Conservation (phyloP, 2,888 invertebrate genomes). For the Drosophila cognata region DNA sequence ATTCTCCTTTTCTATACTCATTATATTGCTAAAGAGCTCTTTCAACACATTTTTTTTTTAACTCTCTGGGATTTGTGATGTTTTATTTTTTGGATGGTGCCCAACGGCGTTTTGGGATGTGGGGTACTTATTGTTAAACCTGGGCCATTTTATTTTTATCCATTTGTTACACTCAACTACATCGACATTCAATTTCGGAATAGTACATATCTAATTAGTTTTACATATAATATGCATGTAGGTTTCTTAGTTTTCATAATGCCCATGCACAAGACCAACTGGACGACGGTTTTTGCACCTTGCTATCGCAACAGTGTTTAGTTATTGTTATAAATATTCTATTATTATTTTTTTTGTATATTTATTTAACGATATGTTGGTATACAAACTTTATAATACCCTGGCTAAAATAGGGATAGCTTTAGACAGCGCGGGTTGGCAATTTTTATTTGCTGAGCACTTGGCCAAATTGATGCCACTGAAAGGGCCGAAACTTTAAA, state of each 20-base stretch:
- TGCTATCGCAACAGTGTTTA: slow-evolving; percentile 29
- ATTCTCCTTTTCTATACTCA: slow-evolving; percentile 2
- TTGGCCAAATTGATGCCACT: slow-evolving; percentile 49
- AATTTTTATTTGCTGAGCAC: slow-evolving; percentile 48
- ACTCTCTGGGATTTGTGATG: slow-evolving; percentile 33
- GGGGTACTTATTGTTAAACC: slow-evolving; percentile 16
- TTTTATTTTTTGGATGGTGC: not conserved
- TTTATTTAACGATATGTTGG: slow-evolving; percentile 81
- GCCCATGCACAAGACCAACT: slow-evolving; percentile 42
- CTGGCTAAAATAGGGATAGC: slow-evolving; percentile 65
- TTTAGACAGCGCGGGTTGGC: slow-evolving; percentile 55
- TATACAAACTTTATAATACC: slow-evolving; percentile 80
- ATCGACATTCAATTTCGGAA: slow-evolving; percentile 47
- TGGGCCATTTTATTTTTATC: slow-evolving; percentile 42
- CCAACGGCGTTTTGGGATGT: slow-evolving; percentile 13
- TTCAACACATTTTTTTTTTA: slow-evolving; percentile 35
- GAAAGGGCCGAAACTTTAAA: slow-evolving; percentile 18
- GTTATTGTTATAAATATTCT: slow-evolving; percentile 45
- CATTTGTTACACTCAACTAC: slow-evolving; percentile 51
- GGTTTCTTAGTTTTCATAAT: slow-evolving; percentile 25
- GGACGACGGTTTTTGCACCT: slow-evolving; percentile 38
- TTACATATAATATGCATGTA: slow-evolving; percentile 25
- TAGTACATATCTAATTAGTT: slow-evolving; percentile 63
- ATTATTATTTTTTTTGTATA: slow-evolving; percentile 55
- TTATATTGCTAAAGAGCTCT: slow-evolving; percentile 22